A percentile compares a stretch with the other conserved stretches of the same genome.
Conservation (phyloP, 1,140 invertebrate genomes). For the Hyles vespertilio region DNA sequence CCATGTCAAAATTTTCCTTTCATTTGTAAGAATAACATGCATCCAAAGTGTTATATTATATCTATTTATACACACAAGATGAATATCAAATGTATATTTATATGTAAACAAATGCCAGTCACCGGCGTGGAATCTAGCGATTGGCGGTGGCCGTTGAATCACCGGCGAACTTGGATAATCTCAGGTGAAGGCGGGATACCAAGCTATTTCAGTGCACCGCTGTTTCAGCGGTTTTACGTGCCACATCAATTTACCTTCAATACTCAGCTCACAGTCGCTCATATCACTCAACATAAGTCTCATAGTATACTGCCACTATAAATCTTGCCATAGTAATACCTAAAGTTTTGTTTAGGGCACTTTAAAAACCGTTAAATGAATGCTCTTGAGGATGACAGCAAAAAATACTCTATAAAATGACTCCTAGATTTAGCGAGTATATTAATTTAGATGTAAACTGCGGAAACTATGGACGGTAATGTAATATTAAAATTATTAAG, state of each 20-base stretch:
- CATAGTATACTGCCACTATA: not conserved
- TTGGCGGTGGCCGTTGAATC: constrained; percentile 13
- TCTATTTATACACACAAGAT: too few relatives aligned
- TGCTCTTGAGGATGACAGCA: too few relatives aligned
- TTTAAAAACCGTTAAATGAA: too few relatives aligned
- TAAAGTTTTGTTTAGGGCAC: too few relatives aligned
- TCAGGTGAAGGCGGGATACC: constrained; percentile 19
- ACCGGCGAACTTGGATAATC: constrained; percentile 21
- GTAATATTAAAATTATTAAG: too few relatives aligned
- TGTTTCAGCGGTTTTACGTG: not conserved
- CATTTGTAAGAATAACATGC: too few relatives aligned
- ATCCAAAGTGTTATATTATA: not conserved
- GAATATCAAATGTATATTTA: constrained; percentile 2
- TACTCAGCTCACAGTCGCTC: constrained; percentile 1
- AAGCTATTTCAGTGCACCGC: constrained; percentile 20
- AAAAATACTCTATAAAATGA: too few relatives aligned
- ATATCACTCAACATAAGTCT: not conserved
- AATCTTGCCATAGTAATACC: not conserved
- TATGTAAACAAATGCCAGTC: constrained; percentile 21
- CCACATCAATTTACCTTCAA: constrained; percentile 8
- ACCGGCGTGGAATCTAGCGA: constrained; percentile 13
- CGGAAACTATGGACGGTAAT: too few relatives aligned
- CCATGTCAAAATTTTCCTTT: too few relatives aligned
- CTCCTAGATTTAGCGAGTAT: too few relatives aligned
- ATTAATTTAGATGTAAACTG: too few relatives aligned